These are phyloP conservation scores for Abramis brama DNA, from an alignment of 2,113 vertebrate genomes.

Conservation along the genomic window DNA sequence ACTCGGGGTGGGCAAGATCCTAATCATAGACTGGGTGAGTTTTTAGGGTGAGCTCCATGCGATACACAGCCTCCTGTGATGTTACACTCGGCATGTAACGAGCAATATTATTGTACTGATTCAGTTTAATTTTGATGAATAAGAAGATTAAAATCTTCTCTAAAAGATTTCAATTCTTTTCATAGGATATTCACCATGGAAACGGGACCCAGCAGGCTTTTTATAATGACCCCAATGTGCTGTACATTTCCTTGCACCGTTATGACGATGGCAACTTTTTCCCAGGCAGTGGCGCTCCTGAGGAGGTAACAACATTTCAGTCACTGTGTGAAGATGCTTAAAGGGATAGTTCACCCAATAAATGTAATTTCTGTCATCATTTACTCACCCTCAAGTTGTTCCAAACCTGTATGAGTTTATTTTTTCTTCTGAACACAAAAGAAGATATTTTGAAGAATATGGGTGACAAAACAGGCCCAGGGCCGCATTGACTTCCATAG, in stretches of 20 bases:
- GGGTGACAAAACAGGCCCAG: too few relatives aligned
- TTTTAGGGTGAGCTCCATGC: not conserved
- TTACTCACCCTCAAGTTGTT: too few relatives aligned
- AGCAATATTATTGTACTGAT: not conserved
- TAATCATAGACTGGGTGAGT: conserved; percentile 72
- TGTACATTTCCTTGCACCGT: conserved; percentile 87
- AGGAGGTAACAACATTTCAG: conserved; percentile 74
- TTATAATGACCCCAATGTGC: conserved; percentile 83
- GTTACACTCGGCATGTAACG: not conserved
- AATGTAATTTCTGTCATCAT: too few relatives aligned
- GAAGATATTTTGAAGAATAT: too few relatives aligned
- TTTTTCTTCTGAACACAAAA: too few relatives aligned
- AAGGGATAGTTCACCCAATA: too few relatives aligned
- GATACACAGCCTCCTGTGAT: not conserved
- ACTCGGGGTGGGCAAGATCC: conserved; percentile 69
- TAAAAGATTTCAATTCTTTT: not conserved
- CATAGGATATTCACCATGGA: conserved; percentile 87
- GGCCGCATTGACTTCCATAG: too few relatives aligned
- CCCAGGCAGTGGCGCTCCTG: conserved; percentile 85
- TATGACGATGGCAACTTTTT: conserved; percentile 90
- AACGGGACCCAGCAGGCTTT: conserved; percentile 88
- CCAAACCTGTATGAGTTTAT: too few relatives aligned
- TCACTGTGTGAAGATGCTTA: not conserved
- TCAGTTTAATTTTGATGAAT: not conserved
- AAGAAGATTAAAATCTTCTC: not conserved